These are phyloP conservation scores for Corythoichthys intestinalis DNA, from an alignment of 2,113 vertebrate species.

Conservation along the genomic window DNA sequence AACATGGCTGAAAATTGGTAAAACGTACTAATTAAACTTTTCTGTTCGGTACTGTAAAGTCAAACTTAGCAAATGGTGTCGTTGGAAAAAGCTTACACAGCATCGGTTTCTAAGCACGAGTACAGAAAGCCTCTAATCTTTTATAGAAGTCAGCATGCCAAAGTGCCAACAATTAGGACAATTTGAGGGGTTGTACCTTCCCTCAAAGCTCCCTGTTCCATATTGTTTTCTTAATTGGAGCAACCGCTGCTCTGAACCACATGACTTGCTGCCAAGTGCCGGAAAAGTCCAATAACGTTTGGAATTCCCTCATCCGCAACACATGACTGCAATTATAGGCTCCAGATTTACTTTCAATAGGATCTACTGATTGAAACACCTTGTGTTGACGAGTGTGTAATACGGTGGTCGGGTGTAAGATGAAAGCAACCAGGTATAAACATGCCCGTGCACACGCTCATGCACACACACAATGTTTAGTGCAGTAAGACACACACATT, in stretches of 20 bases:
- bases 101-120: not conserved
- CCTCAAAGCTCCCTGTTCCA: constrained; percentile 7
- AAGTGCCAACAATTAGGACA: constrained; percentile 21
- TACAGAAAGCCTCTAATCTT: not conserved
- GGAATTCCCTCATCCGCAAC: constrained; percentile 71
- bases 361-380: constrained; percentile 47
- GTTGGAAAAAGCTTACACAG: not conserved
- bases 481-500: constrained; percentile 18
- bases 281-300: constrained; percentile 68
- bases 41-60: not conserved
- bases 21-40: too few relatives aligned
- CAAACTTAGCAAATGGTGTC: not conserved
- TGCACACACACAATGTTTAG: constrained; percentile 19
- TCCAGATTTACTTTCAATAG: constrained; percentile 33
- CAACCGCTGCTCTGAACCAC: constrained; percentile 42
- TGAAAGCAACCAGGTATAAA: constrained; percentile 40
- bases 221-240: constrained; percentile 33
- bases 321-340: constrained; percentile 67
- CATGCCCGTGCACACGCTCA: constrained; percentile 60
- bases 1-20: too few relatives aligned
- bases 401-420: constrained; percentile 9
- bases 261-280: constrained; percentile 60
- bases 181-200: not conserved
- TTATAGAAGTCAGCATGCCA: constrained; percentile 11
- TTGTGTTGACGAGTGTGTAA: constrained; percentile 18